Conservation (phyloP, 92 coral and sea anemone genomes). For the Montipora capitata region DNA sequence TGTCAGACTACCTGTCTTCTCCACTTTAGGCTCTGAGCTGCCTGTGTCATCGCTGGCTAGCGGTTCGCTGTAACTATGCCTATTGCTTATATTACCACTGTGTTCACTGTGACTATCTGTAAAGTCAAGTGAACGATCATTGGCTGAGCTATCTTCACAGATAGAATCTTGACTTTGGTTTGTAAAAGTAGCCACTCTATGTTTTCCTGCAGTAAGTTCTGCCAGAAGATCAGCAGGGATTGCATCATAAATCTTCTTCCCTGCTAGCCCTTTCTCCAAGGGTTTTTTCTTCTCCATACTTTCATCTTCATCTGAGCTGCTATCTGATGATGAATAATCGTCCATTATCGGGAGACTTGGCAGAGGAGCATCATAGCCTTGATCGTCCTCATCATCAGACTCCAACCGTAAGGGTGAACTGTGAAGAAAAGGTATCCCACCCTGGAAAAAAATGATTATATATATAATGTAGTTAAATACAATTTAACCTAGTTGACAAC, state of each 20-base stretch:
- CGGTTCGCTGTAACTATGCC: slow-evolving; percentile 81
- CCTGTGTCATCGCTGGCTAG: slow-evolving; percentile 81
- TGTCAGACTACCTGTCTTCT: slow-evolving; percentile 51
- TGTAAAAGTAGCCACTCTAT: background rate
- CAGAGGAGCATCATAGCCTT: slow-evolving; percentile 91
- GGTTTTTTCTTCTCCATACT: slow-evolving; percentile 38
- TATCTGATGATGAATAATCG: slow-evolving; percentile 84
- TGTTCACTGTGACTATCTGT: slow-evolving; percentile 89
- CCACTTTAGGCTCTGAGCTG: slow-evolving; percentile 63
- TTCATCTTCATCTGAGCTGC: slow-evolving; percentile 89
- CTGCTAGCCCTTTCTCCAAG: slow-evolving; percentile 19
- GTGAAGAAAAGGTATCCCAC: slow-evolving; percentile 31
- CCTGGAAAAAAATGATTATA: background rate
- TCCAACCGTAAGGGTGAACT: slow-evolving; percentile 61
- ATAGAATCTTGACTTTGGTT: slow-evolving; percentile 70
- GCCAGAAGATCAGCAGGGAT: slow-evolving; percentile 57
- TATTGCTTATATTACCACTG: slow-evolving; percentile 67
- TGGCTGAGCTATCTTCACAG: slow-evolving; percentile 44
- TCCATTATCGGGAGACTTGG: slow-evolving; percentile 88
- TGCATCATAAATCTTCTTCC: slow-evolving; percentile 55
- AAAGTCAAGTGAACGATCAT: slow-evolving; percentile 39
- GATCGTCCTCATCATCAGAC: slow-evolving; percentile 49
- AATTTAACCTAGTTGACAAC: too few relatives aligned
- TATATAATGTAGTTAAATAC: too few relatives aligned
- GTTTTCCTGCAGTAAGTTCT: slow-evolving; percentile 37